phyloP scores from a whole-genome alignment of 2,113 vertebrate species.

The Toxotes chatareus region DNA sequence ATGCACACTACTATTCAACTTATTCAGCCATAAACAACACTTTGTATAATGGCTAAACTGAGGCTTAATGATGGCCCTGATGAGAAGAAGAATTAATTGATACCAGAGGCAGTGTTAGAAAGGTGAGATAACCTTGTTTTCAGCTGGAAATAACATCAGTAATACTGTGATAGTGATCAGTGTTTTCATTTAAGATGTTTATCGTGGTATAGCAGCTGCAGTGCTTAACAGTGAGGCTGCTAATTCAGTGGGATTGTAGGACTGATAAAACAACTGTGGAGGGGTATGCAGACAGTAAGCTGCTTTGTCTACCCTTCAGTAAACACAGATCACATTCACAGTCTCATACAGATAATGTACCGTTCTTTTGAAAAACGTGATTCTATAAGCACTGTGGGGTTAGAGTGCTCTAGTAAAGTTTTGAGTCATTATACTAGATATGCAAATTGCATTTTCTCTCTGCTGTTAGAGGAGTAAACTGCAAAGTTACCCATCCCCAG shows the following conservation, averaged over 20 bases:
- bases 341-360: constrained; percentile 33
- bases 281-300: constrained; percentile 44
- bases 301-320: constrained; percentile 49
- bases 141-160: constrained; percentile 35
- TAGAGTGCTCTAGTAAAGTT: background rate
- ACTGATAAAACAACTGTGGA: constrained; percentile 45
- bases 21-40: constrained; percentile 43
- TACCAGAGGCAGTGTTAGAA: constrained; percentile 31
- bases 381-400: background rate
- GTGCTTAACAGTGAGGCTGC: constrained; percentile 49
- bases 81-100: constrained; percentile 52
- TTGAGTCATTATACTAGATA: background rate
- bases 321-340: constrained; percentile 47
- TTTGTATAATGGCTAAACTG: constrained; percentile 37
- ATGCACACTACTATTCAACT: constrained; percentile 19
- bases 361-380: constrained; percentile 23
- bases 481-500: background rate
- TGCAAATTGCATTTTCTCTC: constrained; percentile 4
- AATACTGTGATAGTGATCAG: constrained; percentile 63
- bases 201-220: constrained; percentile 58
- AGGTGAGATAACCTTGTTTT: constrained; percentile 66
- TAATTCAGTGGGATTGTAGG: constrained; percentile 65
- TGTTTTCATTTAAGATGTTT: constrained; percentile 64
- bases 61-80: constrained; percentile 50
- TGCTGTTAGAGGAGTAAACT: background rate